Conservation (phyloP, 2,797 vertebrate species). For the Sebastes cheni region DNA sequence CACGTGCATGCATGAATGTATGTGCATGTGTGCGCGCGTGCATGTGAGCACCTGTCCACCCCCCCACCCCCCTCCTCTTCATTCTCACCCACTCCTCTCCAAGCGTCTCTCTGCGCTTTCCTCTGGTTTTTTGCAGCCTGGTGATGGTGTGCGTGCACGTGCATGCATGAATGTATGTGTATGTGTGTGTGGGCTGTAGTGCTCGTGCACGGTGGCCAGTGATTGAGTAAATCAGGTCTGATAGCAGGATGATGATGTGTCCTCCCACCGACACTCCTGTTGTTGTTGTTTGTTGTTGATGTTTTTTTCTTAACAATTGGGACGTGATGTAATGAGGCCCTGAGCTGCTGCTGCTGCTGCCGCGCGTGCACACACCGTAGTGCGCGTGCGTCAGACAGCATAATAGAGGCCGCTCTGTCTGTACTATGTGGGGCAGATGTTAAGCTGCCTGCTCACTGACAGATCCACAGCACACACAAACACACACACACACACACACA, state of each 20-base stretch:
- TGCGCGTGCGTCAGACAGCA: conserved; percentile 45
- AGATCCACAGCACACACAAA: conserved; percentile 9
- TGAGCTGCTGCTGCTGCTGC: conserved; percentile 27
- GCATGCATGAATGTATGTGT: background rate
- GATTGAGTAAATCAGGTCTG: conserved; percentile 46
- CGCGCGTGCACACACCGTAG: conserved; percentile 23
- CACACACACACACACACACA: background rate
- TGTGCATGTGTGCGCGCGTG: conserved; percentile 24
- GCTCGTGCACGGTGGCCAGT: conserved; percentile 31
- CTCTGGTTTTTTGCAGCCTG: background rate
- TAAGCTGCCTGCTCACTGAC: conserved; percentile 47
- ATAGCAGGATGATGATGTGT: background rate
- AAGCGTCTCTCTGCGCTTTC: conserved; percentile 29
- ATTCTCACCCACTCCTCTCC: conserved; percentile 8
- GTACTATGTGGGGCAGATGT: conserved; percentile 69
- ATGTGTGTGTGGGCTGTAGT: conserved; percentile 4
- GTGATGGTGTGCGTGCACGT: conserved; percentile 6
- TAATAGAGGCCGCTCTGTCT: conserved; percentile 49
- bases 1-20: background rate
- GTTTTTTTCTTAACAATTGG: conserved; percentile 59
- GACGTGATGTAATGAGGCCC: conserved; percentile 66
- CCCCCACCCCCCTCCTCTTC: background rate
- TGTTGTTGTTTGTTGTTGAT: conserved; percentile 52
- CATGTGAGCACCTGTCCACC: conserved; percentile 57
- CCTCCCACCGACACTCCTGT: background rate